phyloP scores from a whole-genome alignment of 35 echinoderm and acorn worm species.

The Anneissia japonica region DNA sequence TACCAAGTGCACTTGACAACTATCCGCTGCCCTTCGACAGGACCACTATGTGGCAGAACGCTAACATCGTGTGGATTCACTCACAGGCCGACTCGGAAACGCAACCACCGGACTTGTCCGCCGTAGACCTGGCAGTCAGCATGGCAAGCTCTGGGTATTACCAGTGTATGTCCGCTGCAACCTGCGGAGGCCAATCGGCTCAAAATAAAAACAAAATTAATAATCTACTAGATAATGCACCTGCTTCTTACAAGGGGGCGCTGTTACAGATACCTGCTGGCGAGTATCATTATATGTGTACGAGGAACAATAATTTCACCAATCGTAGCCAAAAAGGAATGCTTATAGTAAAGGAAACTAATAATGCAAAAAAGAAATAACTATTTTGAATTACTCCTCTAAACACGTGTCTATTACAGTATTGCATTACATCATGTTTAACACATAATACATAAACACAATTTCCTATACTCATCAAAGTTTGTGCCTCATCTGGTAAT shows the following conservation, averaged over 20 bases:
- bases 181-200: conserved; percentile 61
- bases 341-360: conserved; percentile 32
- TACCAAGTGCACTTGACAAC: conserved; percentile 44
- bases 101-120: background rate
- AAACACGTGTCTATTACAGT: no score
- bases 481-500: no score
- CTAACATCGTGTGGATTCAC: conserved; percentile 68
- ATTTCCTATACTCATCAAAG: no score
- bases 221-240: conserved; percentile 77
- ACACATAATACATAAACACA: no score
- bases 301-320: conserved; percentile 93
- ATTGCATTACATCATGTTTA: no score
- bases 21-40: conserved; percentile 74
- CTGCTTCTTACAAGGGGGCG: conserved; percentile 75
- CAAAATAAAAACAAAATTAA: conserved; percentile 69
- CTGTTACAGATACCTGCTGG: conserved; percentile 62
- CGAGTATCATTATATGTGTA: conserved; percentile 78
- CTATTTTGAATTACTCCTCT: no score
- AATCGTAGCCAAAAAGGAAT: conserved; percentile 89
- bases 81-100: background rate
- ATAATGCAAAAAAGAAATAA: background rate
- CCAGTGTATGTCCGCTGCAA: conserved; percentile 54
- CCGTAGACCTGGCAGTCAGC: conserved; percentile 84
- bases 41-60: conserved; percentile 59
- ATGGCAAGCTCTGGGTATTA: conserved; percentile 94